A percentile compares a stretch with the other conserved stretches of the same genome.
Conservation (phyloP, 2,888 invertebrate genomes). For the Argyresthia goedartella region DNA sequence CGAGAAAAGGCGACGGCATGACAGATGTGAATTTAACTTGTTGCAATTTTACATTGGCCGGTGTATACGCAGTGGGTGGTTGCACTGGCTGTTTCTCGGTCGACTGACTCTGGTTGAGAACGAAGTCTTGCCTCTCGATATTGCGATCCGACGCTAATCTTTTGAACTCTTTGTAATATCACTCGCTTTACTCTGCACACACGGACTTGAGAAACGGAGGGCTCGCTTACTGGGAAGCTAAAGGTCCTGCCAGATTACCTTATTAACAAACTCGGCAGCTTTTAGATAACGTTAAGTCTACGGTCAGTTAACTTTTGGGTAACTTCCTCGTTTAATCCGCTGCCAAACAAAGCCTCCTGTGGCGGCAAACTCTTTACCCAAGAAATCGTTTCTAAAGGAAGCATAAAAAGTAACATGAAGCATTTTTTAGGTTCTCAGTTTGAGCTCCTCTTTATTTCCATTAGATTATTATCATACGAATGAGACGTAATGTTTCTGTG, state of each 20-base stretch:
- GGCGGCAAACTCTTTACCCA: not conserved
- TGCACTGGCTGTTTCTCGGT: not conserved
- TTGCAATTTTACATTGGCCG: conserved; percentile 2
- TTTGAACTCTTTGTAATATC: not conserved
- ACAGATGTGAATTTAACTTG: not conserved
- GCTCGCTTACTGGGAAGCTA: not conserved
- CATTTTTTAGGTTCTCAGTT: no score
- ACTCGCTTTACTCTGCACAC: not conserved
- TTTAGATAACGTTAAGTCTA: not conserved
- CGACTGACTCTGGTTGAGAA: not conserved
- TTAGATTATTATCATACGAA: no score
- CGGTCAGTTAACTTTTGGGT: conserved; percentile 1
- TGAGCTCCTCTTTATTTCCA: no score
- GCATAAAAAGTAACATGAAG: not conserved
- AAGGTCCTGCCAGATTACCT: not conserved
- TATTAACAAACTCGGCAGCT: not conserved
- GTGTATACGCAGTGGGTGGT: conserved; percentile 3
- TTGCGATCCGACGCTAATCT: not conserved
- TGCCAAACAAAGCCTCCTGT: not conserved
- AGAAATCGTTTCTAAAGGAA: not conserved
- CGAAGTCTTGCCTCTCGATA: not conserved
- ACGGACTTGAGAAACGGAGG: not conserved
- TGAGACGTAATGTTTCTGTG: no score
- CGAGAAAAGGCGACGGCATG: no score
- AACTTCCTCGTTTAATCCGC: not conserved